Percentiles rank a stretch among this genome's conserved stretches.
Evolutionary conservation across 2,113 vertebrate genomes (phyloP).

Genomic region (Crotalus horridus): DNA sequence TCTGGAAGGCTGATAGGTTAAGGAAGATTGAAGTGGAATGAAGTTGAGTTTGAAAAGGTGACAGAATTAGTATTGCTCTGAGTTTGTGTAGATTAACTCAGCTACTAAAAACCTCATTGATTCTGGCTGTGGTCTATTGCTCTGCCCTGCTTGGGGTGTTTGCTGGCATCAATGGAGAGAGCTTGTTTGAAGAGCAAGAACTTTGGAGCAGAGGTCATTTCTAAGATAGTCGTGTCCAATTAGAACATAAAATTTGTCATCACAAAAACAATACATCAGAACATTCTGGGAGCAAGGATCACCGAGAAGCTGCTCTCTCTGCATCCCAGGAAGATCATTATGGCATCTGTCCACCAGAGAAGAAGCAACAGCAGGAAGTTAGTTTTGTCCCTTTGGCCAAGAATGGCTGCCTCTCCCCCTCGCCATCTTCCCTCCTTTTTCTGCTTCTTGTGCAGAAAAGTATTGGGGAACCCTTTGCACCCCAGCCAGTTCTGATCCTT

Average conservation of each 20-base stretch:
- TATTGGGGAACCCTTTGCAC: background rate
- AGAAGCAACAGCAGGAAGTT: background rate
- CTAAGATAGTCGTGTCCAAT: background rate
- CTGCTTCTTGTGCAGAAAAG: background rate
- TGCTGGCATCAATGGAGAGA: background rate
- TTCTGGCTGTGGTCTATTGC: background rate
- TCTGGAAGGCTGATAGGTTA: background rate
- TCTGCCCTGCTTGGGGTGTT: background rate
- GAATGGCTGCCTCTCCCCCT: background rate
- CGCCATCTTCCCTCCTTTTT: background rate
- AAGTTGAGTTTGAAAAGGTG: background rate
- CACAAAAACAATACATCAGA: background rate
- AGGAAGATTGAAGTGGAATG: background rate
- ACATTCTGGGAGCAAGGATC: background rate
- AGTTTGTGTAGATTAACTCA: background rate
- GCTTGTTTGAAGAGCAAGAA: background rate
- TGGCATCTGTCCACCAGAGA: background rate
- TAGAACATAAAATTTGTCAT: background rate
- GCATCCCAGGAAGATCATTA: background rate
- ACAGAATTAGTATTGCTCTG: background rate
- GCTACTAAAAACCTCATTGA: background rate
- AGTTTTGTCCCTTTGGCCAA: background rate
- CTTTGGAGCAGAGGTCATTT: background rate
- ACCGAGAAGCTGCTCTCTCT: background rate
- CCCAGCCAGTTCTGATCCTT: background rate